These are phyloP conservation scores for Ganaspis brasiliensis DNA, from an alignment of 2,888 invertebrate species.

Conservation along the genomic window DNA sequence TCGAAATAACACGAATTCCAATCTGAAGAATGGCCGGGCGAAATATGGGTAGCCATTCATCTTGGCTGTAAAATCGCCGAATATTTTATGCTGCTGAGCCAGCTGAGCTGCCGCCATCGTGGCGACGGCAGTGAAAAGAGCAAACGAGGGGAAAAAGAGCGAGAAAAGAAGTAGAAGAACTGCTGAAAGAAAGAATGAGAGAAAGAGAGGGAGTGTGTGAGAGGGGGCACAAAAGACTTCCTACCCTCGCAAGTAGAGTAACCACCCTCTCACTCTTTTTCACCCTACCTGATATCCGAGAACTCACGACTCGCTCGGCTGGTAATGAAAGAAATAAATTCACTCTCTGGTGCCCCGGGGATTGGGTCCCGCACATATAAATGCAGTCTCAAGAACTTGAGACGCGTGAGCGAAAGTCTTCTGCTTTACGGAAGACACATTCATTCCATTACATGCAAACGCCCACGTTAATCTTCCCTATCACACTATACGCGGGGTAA, in stretches of 20 bases:
- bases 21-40: conserved; percentile 74
- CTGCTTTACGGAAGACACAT: conserved; percentile 67
- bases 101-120: conserved; percentile 69
- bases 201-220: conserved; percentile 32
- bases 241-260: conserved; percentile 52
- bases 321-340: conserved; percentile 81
- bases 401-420: conserved; percentile 53
- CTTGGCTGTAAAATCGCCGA: conserved; percentile 77
- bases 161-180: conserved; percentile 41
- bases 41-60: conserved; percentile 74
- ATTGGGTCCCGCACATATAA: conserved; percentile 57
- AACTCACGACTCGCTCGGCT: conserved; percentile 78
- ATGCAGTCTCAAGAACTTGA: conserved; percentile 6
- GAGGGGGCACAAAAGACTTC: conserved; percentile 49
- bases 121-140: conserved; percentile 57
- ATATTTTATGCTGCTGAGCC: conserved; percentile 76
- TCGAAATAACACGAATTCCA: conserved; percentile 79
- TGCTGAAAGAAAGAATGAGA: conserved; percentile 37
- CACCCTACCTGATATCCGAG: conserved; percentile 77
- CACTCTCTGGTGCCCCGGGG: conserved; percentile 65
- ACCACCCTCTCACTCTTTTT: conserved; percentile 58
- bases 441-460: conserved; percentile 71
- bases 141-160: conserved; percentile 51
- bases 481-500: neutral
- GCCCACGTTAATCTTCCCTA: conserved; percentile 64